A percentile compares a stretch with the other conserved stretches of the same genome.
phyloP scores from a whole-genome alignment of 1,140 invertebrate genomes.

The Drosophila tsacasi region DNA sequence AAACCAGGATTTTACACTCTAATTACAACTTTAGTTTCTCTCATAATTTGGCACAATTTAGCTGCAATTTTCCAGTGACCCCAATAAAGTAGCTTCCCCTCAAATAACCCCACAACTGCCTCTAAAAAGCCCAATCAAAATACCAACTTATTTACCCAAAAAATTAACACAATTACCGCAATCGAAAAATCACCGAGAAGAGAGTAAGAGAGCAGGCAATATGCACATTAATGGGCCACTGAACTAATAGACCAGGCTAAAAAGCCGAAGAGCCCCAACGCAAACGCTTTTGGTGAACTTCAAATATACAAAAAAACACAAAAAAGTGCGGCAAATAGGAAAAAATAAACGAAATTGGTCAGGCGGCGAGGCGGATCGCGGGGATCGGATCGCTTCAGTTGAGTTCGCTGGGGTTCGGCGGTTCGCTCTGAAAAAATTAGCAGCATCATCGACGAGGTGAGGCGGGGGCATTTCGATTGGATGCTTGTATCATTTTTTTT shows the following conservation, averaged over 20 bases:
- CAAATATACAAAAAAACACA: constrained; percentile 42
- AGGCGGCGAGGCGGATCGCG: constrained; percentile 2
- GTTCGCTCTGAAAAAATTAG: constrained; percentile 68
- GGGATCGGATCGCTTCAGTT: constrained; percentile 8
- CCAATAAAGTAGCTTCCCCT: constrained; percentile 35
- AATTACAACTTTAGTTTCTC: neutral
- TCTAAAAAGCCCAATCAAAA: constrained; percentile 31
- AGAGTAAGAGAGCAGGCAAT: constrained; percentile 57
- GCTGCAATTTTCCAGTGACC: constrained; percentile 51
- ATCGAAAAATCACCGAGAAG: constrained; percentile 53
- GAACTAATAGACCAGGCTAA: constrained; percentile 71
- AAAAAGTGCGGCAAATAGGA: neutral
- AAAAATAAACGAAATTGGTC: constrained; percentile 20
- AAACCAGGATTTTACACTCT: neutral
- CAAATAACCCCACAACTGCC: neutral
- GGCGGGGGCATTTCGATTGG: constrained; percentile 51
- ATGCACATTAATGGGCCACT: constrained; percentile 81
- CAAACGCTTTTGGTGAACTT: constrained; percentile 69
- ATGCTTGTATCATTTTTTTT: constrained; percentile 50
- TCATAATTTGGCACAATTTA: constrained; percentile 27
- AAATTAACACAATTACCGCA: constrained; percentile 80
- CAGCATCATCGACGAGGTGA: constrained; percentile 68
- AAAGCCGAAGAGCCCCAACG: constrained; percentile 14
- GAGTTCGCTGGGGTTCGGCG: constrained; percentile 18
- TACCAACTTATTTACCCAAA: constrained; percentile 60